A percentile compares a stretch with the other conserved stretches of the same genome.
phyloP scores from a whole-genome alignment of 1,140 invertebrate species.

The Lasioglossum albipes region DNA sequence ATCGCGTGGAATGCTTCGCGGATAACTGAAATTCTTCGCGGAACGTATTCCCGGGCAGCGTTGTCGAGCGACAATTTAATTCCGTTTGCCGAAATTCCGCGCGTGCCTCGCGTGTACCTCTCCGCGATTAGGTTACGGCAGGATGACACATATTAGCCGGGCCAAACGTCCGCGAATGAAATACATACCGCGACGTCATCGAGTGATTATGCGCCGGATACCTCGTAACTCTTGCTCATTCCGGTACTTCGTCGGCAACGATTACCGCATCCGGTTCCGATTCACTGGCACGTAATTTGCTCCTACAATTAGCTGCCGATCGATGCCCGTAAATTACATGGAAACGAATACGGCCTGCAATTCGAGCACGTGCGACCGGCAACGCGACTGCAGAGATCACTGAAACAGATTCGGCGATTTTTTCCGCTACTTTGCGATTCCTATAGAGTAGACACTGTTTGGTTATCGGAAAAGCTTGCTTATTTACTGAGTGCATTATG shows the following conservation, averaged over 20 bases:
- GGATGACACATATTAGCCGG: background rate
- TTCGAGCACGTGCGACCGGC: no score
- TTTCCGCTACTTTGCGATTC: no score
- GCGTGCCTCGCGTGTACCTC: constrained; percentile 17
- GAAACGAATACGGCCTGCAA: background rate
- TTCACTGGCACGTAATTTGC: constrained; percentile 21
- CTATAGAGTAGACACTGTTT: no score
- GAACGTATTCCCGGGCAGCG: background rate
- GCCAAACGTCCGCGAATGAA: background rate
- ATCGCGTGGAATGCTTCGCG: background rate
- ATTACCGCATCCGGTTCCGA: constrained; percentile 23
- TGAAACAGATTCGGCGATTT: no score
- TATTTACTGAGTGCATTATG: no score
- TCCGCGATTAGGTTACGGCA: constrained; percentile 28
- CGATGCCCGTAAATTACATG: background rate
- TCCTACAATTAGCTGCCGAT: constrained; percentile 24
- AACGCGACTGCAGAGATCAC: no score
- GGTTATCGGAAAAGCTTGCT: no score
- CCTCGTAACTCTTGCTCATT: constrained; percentile 23
- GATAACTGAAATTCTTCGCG: background rate
- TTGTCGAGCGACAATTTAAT: constrained; percentile 19
- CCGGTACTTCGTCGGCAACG: constrained; percentile 9
- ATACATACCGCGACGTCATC: background rate
- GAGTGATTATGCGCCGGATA: background rate
- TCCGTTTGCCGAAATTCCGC: constrained; percentile 16